Evolutionary conservation across 2,113 vertebrate genomes (phyloP).

Genomic region (Butastur rufipennis): DNA sequence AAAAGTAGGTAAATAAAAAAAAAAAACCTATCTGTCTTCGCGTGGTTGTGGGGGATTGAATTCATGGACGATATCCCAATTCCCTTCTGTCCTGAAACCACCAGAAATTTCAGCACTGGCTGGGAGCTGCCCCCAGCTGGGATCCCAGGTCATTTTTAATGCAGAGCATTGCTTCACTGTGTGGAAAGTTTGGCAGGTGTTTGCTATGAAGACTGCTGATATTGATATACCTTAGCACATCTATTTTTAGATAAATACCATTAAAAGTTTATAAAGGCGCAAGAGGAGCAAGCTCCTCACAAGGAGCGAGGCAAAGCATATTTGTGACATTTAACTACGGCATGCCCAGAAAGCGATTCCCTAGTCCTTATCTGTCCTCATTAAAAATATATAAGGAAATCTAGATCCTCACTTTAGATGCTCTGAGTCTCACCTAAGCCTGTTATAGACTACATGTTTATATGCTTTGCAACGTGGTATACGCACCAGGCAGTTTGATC

Average conservation of each 20-base stretch:
- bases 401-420: background rate
- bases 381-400: background rate
- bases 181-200: background rate
- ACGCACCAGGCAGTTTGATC: background rate
- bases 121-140: background rate
- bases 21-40: background rate
- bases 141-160: background rate
- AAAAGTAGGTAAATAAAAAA: background rate
- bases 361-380: background rate
- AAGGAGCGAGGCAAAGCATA: background rate
- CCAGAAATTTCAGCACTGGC: background rate
- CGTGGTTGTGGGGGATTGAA: background rate
- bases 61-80: background rate
- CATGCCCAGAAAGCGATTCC: background rate
- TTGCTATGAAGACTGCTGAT: background rate
- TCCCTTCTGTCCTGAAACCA: background rate
- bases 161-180: background rate
- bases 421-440: background rate
- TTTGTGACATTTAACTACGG: background rate
- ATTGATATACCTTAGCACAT: background rate
- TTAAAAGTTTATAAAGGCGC: background rate
- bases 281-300: background rate
- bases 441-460: background rate
- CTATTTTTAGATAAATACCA: background rate
- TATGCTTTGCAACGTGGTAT: fast-evolving